phyloP scores from a whole-genome alignment of 2,888 invertebrate genomes.

The Drosophila meridiana region DNA sequence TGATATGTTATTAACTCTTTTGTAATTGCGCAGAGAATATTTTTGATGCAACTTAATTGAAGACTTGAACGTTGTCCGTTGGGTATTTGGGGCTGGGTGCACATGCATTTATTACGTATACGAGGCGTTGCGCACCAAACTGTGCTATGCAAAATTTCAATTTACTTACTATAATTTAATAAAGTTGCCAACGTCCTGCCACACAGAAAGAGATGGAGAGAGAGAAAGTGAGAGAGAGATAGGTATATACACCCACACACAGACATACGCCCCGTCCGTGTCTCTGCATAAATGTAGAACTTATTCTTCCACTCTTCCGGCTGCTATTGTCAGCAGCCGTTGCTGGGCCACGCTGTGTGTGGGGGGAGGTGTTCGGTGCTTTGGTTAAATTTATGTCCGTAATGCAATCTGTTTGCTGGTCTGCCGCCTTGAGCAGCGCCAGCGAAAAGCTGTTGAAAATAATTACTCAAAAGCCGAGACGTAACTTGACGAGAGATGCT shows the following conservation, averaged over 20 bases:
- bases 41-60: neutral
- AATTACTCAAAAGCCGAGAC: slow-evolving; percentile 64
- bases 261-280: neutral
- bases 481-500: slow-evolving; percentile 30
- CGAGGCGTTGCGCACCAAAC: slow-evolving; percentile 54
- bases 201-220: neutral
- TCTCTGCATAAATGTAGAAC: slow-evolving; percentile 13
- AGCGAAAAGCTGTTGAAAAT: slow-evolving; percentile 71
- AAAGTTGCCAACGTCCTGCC: slow-evolving; percentile 48
- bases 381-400: slow-evolving; percentile 24
- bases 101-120: slow-evolving; percentile 57
- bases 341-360: neutral
- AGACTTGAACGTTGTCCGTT: neutral
- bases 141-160: slow-evolving; percentile 69
- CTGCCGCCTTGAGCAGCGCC: slow-evolving; percentile 53
- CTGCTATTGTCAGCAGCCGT: slow-evolving; percentile 19
- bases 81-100: slow-evolving; percentile 13
- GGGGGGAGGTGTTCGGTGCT: neutral
- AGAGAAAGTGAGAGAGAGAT: neutral
- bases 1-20: slow-evolving; percentile 11
- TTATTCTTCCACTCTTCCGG: slow-evolving; percentile 30
- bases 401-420: slow-evolving; percentile 64
- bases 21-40: neutral
- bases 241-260: neutral
- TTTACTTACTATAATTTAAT: slow-evolving; percentile 73